Percentiles rank a stretch among this genome's conserved stretches.
These are phyloP conservation scores for Chanos chanos DNA, from an alignment of 2,797 vertebrate genomes.

Conservation along the genomic window DNA sequence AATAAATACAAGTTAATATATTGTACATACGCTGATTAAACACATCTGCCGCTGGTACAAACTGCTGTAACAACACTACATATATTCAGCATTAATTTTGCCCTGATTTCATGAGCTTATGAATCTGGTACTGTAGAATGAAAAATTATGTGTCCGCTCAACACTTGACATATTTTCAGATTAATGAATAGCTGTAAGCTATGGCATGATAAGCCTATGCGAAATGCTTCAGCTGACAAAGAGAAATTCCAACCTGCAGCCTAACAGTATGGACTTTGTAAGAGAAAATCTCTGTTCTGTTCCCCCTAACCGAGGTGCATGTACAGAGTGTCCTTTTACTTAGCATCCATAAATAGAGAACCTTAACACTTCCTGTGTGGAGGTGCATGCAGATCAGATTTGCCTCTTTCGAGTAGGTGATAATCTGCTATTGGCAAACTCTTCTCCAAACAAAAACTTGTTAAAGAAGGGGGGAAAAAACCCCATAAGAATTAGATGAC, in stretches of 20 bases:
- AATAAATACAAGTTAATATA: too few species aligned
- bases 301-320: conserved; percentile 48
- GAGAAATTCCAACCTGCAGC: background rate
- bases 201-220: too few species aligned
- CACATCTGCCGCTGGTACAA: too few species aligned
- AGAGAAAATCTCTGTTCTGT: conserved; percentile 13
- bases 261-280: background rate
- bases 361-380: conserved; percentile 57
- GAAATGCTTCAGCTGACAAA: too few species aligned
- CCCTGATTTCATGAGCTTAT: too few species aligned
- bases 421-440: conserved; percentile 74
- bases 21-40: too few species aligned
- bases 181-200: too few species aligned
- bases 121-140: too few species aligned
- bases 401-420: conserved; percentile 68
- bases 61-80: too few species aligned
- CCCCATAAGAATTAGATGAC: conserved; percentile 67
- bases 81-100: too few species aligned
- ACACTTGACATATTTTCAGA: too few species aligned
- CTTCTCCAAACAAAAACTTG: conserved; percentile 69
- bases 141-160: too few species aligned
- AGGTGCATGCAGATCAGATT: conserved; percentile 68
- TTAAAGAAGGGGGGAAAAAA: conserved; percentile 56
- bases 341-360: conserved; percentile 68
- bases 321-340: conserved; percentile 65